Evolutionary conservation across 2,797 vertebrate genomes (phyloP).

Genomic region (Myotis daubentonii): DNA sequence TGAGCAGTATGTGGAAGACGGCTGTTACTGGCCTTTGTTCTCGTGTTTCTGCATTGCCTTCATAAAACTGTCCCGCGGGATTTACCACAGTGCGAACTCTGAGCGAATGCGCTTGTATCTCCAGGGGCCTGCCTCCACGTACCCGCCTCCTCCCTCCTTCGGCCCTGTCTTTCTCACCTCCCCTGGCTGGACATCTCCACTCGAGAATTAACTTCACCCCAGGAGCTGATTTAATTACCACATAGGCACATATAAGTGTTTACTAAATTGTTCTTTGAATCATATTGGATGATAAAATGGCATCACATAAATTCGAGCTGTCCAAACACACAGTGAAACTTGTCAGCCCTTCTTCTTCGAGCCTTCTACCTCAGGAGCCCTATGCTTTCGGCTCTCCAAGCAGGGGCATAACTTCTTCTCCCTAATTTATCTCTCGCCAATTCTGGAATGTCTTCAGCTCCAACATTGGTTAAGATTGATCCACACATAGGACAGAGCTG

Average conservation of each 20-base stretch:
- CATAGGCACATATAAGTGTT: background rate
- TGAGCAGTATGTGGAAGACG: background rate
- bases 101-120: background rate
- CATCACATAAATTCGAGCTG: background rate
- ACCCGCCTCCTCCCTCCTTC: background rate
- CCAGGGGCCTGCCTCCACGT: background rate
- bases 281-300: background rate
- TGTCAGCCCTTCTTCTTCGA: background rate
- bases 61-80: background rate
- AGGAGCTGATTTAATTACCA: background rate
- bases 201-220: background rate
- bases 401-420: background rate
- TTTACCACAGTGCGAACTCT: background rate
- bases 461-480: background rate
- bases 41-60: background rate
- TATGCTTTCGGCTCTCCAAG: background rate
- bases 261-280: background rate
- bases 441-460: background rate
- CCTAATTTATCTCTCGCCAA: background rate
- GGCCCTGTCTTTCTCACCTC: background rate
- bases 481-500: background rate
- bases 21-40: background rate
- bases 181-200: background rate
- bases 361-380: background rate
- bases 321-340: background rate